Conservation (phyloP, 2,888 invertebrate genomes). For the Coenonympha arcania region DNA sequence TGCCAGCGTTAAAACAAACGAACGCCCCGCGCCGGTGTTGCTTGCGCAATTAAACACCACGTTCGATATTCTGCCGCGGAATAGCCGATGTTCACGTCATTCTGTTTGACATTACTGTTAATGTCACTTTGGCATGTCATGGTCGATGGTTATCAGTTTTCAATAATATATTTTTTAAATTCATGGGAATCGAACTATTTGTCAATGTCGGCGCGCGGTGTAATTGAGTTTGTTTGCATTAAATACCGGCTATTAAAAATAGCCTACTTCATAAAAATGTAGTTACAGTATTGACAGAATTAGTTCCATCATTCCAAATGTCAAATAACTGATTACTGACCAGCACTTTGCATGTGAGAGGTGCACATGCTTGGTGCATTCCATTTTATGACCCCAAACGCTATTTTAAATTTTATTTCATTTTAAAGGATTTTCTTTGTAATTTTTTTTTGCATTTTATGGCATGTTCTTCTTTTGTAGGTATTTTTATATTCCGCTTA, state of each 20-base stretch:
- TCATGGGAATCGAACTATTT: constrained; percentile 39
- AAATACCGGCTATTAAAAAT: constrained; percentile 7
- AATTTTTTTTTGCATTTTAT: no score
- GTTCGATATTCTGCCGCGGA: constrained; percentile 61
- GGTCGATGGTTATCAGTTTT: constrained; percentile 47
- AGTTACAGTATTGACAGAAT: no score
- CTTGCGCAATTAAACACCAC: constrained; percentile 57
- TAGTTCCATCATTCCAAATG: no score
- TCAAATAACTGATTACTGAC: no score
- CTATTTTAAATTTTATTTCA: no score
- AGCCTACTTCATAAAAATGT: no score
- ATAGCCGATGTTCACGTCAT: constrained; percentile 60
- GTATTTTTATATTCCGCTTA: no score
- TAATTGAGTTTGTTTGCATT: constrained; percentile 29
- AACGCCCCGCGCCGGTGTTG: constrained; percentile 40
- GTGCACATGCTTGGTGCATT: no score
- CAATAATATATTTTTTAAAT: constrained; percentile 50
- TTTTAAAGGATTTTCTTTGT: no score
- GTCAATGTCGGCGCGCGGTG: constrained; percentile 28
- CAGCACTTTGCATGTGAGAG: no score
- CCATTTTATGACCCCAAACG: no score
- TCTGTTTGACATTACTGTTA: constrained; percentile 69
- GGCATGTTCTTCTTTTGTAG: no score
- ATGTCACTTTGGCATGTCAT: constrained; percentile 70
- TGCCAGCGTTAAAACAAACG: constrained; percentile 25